phyloP scores from a whole-genome alignment of 2,113 vertebrate genomes.

The Perca fluviatilis region DNA sequence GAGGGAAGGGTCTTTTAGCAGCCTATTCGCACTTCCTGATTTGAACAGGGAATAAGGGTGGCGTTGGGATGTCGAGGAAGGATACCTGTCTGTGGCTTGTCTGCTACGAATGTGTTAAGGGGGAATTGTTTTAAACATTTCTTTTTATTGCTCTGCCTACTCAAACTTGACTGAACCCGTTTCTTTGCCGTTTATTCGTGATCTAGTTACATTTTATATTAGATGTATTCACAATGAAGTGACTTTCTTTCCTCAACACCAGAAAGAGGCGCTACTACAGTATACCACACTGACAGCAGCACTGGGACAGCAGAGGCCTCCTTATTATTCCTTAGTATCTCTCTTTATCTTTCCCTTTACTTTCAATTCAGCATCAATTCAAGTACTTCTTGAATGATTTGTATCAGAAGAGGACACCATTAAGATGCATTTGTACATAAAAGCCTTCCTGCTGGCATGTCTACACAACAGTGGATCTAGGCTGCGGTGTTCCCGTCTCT shows the following conservation, averaged over 20 bases:
- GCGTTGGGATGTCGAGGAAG: slow-evolving; percentile 35
- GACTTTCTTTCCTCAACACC: slow-evolving; percentile 4
- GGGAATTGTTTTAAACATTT: background rate
- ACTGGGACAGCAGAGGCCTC: slow-evolving; percentile 6
- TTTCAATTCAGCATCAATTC: slow-evolving; percentile 17
- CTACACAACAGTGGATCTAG: background rate
- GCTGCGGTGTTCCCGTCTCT: slow-evolving; percentile 13
- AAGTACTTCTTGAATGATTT: slow-evolving; percentile 34
- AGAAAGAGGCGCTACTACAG: background rate
- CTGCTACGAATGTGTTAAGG: slow-evolving; percentile 32
- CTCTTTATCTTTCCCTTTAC: background rate
- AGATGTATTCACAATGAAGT: slow-evolving; percentile 21
- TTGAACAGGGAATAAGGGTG: slow-evolving; percentile 69
- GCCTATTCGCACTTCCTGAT: slow-evolving; percentile 69
- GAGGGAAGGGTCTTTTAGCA: slow-evolving; percentile 60
- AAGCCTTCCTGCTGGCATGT: background rate
- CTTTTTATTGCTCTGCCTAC: slow-evolving; percentile 16
- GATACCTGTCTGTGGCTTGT: slow-evolving; percentile 29
- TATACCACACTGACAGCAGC: slow-evolving; percentile 20
- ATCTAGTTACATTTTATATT: slow-evolving; percentile 63
- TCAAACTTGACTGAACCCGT: background rate
- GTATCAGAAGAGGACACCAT: background rate
- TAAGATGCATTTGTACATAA: slow-evolving; percentile 27
- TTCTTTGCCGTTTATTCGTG: slow-evolving; percentile 36
- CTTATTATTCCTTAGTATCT: slow-evolving; percentile 1